phyloP scores from a whole-genome alignment of 1,140 invertebrate genomes.

The Apis cerana region DNA sequence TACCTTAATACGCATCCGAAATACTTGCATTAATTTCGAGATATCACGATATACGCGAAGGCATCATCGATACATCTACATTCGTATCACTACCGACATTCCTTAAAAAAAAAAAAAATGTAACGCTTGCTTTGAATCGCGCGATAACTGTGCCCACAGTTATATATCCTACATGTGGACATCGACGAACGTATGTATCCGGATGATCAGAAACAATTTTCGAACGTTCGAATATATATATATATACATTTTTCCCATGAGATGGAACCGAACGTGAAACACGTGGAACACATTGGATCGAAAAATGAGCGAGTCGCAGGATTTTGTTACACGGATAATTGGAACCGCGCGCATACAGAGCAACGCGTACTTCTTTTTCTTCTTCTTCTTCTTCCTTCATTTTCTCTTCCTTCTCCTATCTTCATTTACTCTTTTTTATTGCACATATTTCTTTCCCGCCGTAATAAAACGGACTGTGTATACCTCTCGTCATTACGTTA shows the following conservation, averaged over 20 bases:
- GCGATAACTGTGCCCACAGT: too few species aligned
- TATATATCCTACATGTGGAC: not conserved
- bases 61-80: constrained; percentile 27
- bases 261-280: not conserved
- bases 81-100: constrained; percentile 19
- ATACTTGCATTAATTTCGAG: constrained; percentile 46
- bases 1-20: constrained; percentile 51
- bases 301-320: not conserved
- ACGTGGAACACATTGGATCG: not conserved
- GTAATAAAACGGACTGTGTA: too few species aligned
- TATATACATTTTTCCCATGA: too few species aligned
- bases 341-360: not conserved
- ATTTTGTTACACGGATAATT: not conserved
- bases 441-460: too few species aligned
- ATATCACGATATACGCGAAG: constrained; percentile 9
- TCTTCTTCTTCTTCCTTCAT: not conserved
- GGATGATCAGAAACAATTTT: too few species aligned
- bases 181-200: not conserved
- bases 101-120: constrained; percentile 13
- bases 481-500: too few species aligned
- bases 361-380: not conserved
- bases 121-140: constrained; percentile 63
- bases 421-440: not conserved
- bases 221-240: too few species aligned
- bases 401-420: constrained; percentile 60